Evolutionary conservation across 2,888 invertebrate genomes (phyloP), one percentile per base, ranked within the genome.

Genomic region (Escarpia spicata): DNA sequence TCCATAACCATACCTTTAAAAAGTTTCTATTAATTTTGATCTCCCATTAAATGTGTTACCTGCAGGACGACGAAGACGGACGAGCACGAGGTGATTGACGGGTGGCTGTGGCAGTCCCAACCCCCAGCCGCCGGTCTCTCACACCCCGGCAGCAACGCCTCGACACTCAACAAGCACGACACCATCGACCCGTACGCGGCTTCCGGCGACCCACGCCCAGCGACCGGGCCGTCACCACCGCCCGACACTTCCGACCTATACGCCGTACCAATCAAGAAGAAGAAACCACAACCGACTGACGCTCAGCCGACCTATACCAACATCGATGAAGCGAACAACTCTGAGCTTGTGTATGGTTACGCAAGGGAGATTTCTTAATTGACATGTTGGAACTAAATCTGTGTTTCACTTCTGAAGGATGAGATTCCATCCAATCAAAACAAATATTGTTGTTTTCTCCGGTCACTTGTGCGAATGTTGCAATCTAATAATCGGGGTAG

Each of bases 141-240:
- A 6, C 75, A 75, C n/a, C 75, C 75, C 6, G 19, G 19, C 75
- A 75, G 75, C 75, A 75, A 75, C 75, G 75, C 26, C 19, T 75
- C 75, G 75, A 75, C 75, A 3, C 75, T 75, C 75, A 75, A 75
- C 75, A 75, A 75, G n/a, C 75, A 19, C 4, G 75, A 75, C 75
- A 75, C 75, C 75, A 75, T 75, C 75, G 75, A 75, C 75, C 75
- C 75, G 26, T 75, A 75, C 75, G 19, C 75, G 75, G n/a, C n/a
- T 19, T 75, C 75, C 26, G n/a, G 75, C 19, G 6, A 19, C 75
- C 75, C 6, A 26, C 75, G 75, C 75, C 75, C 26, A 15, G 19
- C 26, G 75, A 3, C 75, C 8, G 75, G 19, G 19, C 75, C 75
- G 26, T 75, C 75, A 26, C 75, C 75, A 4, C 75, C 19, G 19